A percentile compares a stretch with the other conserved stretches of the same genome.
phyloP scores from a whole-genome alignment of 2,797 vertebrate genomes.

The Kryptopterus vitreolus region DNA sequence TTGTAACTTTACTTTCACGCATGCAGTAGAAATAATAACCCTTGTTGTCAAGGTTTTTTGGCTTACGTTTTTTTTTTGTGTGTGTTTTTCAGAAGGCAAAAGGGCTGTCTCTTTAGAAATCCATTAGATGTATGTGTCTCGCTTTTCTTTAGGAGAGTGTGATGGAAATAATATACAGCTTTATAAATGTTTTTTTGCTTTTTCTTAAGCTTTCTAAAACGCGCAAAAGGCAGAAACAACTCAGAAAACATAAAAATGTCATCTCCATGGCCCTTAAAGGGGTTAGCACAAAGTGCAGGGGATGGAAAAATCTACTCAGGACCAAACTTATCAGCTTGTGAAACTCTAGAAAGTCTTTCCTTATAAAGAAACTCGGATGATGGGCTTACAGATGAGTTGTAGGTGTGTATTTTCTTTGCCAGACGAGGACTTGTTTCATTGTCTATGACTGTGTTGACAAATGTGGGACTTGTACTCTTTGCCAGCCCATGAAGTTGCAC shows the following conservation, averaged over 20 bases:
- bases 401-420: constrained; percentile 9
- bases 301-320: constrained; percentile 53
- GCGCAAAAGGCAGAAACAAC: constrained; percentile 58
- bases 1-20: constrained; percentile 31
- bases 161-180: constrained; percentile 68
- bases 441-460: constrained; percentile 47
- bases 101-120: constrained; percentile 25
- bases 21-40: constrained; percentile 18
- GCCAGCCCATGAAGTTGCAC: constrained; percentile 56
- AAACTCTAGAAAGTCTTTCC: constrained; percentile 26
- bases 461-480: constrained; percentile 65
- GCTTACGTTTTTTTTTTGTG: constrained; percentile 1
- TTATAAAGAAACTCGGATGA: not conserved
- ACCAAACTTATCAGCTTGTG: constrained; percentile 58
- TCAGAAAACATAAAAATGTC: constrained; percentile 50
- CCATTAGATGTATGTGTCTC: constrained; percentile 36
- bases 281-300: constrained; percentile 38
- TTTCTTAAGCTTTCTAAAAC: constrained; percentile 59
- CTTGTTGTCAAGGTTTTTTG: constrained; percentile 1
- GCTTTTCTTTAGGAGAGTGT: constrained; percentile 41
- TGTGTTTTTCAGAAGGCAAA: not conserved
- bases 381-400: not conserved
- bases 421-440: constrained; percentile 52
- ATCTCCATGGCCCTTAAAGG: constrained; percentile 43
- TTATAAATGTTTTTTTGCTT: constrained; percentile 52